A percentile compares a stretch with the other conserved stretches of the same genome.
phyloP scores from a whole-genome alignment of 2,797 vertebrate genomes.

The Tiaroga cobitis region DNA sequence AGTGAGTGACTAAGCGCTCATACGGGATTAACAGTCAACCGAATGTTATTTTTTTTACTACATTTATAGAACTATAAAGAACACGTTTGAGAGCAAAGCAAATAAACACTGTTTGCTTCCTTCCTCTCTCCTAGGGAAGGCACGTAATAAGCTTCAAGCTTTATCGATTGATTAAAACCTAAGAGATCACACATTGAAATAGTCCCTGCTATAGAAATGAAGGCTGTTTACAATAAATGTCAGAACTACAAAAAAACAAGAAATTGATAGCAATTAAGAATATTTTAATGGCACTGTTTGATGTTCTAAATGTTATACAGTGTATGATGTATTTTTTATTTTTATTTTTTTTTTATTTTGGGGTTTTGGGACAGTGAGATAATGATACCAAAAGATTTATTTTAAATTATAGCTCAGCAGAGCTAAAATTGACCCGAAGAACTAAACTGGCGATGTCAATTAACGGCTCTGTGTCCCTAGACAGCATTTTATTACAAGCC shows the following conservation, averaged over 20 bases:
- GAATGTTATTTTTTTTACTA: neutral
- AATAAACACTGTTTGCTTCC: conserved; percentile 45
- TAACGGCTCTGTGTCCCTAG: neutral
- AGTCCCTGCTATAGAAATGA: conserved; percentile 46
- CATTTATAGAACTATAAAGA: neutral
- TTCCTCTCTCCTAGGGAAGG: conserved; percentile 42
- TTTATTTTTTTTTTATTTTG: neutral
- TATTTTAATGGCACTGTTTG: conserved; percentile 54
- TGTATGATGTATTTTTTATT: conserved; percentile 2
- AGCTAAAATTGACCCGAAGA: conserved; percentile 64
- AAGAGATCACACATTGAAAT: conserved; percentile 46
- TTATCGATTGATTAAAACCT: conserved; percentile 56
- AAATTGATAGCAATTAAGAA: conserved; percentile 65
- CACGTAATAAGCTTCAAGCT: conserved; percentile 50
- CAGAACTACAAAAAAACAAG: conserved; percentile 17
- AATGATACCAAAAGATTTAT: neutral
- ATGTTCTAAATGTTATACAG: conserved; percentile 29
- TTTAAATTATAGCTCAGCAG: conserved; percentile 59
- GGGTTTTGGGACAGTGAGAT: neutral
- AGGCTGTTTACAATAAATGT: conserved; percentile 54
- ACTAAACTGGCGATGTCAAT: conserved; percentile 61
- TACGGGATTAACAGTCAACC: neutral
- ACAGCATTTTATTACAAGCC: conserved; percentile 19
- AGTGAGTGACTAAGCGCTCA: neutral
- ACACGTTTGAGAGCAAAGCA: conserved; percentile 13